Base-by-base conservation (phyloP, 2,797 vertebrate species). In the Peromyscus aztecus region DNA sequence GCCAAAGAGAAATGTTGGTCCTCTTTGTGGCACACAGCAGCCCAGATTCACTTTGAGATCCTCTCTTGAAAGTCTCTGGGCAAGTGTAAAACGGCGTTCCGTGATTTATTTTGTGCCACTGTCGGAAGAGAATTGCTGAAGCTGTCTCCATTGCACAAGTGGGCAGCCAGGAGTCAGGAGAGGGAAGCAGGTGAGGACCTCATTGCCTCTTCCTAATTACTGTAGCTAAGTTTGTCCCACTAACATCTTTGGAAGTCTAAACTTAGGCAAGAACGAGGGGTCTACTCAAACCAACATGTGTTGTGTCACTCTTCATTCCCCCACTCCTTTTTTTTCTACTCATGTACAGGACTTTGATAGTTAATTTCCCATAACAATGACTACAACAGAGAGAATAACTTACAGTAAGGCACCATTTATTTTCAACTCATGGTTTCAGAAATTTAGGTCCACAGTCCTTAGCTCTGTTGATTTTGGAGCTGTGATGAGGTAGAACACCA, bases 31-130 rank as follows among this genome's bases (percentile, higher is more conserved):
- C 90, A 95, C 90, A 96, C 95, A 87, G 95, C 96, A 96, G 85
- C 97, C 91, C 77, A 82, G 95, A 94, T 85, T 94, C 94, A 94
- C 97, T 98, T 97, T 97, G 96, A 98, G 97, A 97, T 95, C 92
- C 88, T 92, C 95, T 61, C 97, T 97, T 98, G 73, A 95, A 98
- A 97, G 96, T 93, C 88, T 96, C 93, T 81, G 63, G 69, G 89
- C 91, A 82, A 97, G 95, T 91, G 92, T 81, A 96, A 86, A 95
- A 97, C 0, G 12, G 94, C 94, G 57, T 65, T 90, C 49, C 21
- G 88, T 90, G 95, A 93, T 96, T 97, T 97, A 89, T 96, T 95
- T 69, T 80, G 89, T 87, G 83, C 85, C 81, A 80, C 91, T 31
- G 55, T 67, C 21, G 11, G 94, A 82, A 81, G 4, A 71, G 96